Base-by-base conservation (phyloP, 1,140 invertebrate genomes). In the Maniola jurtina region DNA sequence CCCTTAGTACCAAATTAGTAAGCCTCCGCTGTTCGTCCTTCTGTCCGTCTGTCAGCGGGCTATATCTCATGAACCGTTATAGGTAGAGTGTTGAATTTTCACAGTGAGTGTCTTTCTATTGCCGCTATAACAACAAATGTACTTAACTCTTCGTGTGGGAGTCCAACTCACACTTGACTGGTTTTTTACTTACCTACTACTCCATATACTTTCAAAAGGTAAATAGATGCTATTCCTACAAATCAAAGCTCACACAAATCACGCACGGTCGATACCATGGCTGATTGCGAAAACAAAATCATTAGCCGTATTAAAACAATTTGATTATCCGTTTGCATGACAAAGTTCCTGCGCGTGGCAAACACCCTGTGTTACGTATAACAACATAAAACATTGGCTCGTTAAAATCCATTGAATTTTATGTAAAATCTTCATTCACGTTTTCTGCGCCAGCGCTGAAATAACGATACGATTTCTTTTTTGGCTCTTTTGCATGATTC, bases 281-380 rank as follows among this genome's bases (percentile, higher is more conserved):
- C 55, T 33, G 61, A 69, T 64, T 67, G 61, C 50, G 61, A 66
- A 61, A 58, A 70, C 61, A 62, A 65, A 70, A 73, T 73, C 52
- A 55, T 55, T 70, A 73, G 61, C 58, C 61, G 60, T 64, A 68
- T 72, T 72, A 72, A 68, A 70, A 67, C 58, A 57, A 69, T 72
- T 66, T 59, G 66, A 72, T 66, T 58, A 73, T 25, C 66, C 61
- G 59, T 64, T 35, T 14, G 13, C 50, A 25, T 35, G n/a, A 61
- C 15, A 14, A 63, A 63, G 33, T 55, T 40, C 38, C 13, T 14
- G 36, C 14, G 38, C 14, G 9, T 45, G 42, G 25, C 59, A 54
- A 50, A 55, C 52, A 9, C 33, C 52, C 50, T 42, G 55, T 61
- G 14, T 61, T 61, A 6, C 59, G 47, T 61, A 59, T 45, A 16